phyloP scores from a whole-genome alignment of 2,113 vertebrate genomes.

The Ciconia stormi region DNA sequence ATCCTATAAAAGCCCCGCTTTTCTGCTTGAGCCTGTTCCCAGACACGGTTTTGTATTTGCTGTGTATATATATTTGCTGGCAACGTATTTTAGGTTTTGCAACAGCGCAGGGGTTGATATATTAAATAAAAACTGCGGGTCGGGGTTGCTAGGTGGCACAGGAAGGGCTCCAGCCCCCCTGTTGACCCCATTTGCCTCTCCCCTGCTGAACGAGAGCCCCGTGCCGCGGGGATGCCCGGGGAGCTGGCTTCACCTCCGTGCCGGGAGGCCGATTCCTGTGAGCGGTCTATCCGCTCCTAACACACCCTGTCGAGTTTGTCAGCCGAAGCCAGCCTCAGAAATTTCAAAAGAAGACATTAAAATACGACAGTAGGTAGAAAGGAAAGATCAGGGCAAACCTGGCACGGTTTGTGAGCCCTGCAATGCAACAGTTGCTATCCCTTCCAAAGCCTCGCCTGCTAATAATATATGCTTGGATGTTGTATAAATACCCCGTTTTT shows the following conservation, averaged over 20 bases:
- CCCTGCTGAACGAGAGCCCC: background rate
- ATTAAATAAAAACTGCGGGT: background rate
- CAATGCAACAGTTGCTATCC: too few species aligned
- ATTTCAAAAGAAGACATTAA: background rate
- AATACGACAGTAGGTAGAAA: background rate
- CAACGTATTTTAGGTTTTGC: background rate
- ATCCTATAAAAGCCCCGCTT: background rate
- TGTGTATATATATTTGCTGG: background rate
- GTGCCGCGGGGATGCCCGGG: background rate
- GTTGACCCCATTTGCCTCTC: background rate
- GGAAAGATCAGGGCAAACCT: background rate
- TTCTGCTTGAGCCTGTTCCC: background rate
- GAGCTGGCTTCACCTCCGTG: accelerated
- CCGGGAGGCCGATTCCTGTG: accelerated
- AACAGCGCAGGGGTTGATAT: background rate
- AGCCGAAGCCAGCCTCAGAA: background rate
- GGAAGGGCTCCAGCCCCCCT: background rate
- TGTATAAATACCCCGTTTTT: background rate
- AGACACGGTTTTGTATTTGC: background rate
- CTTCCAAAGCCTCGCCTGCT: background rate
- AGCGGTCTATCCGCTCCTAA: accelerated
- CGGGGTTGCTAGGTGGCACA: accelerated
- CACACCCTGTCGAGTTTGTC: background rate
- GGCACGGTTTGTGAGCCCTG: background rate
- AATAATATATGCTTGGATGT: background rate